Base-by-base conservation (phyloP, 2,113 vertebrate genomes). In the Spea multiplicata region DNA sequence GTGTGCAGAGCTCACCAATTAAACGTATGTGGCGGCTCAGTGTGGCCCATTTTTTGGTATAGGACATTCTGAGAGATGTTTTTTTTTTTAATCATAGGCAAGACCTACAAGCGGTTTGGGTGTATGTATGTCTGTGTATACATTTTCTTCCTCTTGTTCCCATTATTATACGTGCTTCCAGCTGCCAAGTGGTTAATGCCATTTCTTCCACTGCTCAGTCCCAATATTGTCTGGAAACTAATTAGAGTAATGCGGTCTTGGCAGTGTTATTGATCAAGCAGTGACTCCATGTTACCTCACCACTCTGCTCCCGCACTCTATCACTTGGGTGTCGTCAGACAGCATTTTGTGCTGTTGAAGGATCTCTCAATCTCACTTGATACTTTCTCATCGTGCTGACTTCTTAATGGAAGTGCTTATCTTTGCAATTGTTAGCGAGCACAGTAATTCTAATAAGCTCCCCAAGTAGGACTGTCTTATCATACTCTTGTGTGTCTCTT, bases 221-320 rank as follows among this genome's bases (percentile, higher is more conserved):
- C 65, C 16, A 67, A 30, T 74, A 66, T 74, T 16, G 16, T 47
- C 44, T 59, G 52, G 45, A 65, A 76, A 57, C 53, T 57, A 76
- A 76, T 76, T 76, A 76, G 66, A 68, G 65, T 76, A 76, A 76
- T 76, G 65, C 52, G 65, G 30, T 64, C 49, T 55, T 67, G 65
- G 50, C 57, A 65, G 67, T 67, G 74, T 68, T 67, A 76, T 76
- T 76, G 66, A 76, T 76, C 74, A 67, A 68, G 16, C 66, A 30
- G 50, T 76, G 74, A 68, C 50, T 76, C 66, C 64, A 55, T 76
- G 66, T 76, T 76, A 66, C 66, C 74, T 76, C 65, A 47, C 50
- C 65, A 76, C 50, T 68, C 66, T 52, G 67, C 52, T 67, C 65
- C 62, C 68, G 65, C 65, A 68, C 74, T 76, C 53, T 76, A 66